Percentiles rank a stretch among this genome's conserved stretches.
These are phyloP conservation scores for Globia sparganii DNA, from an alignment of 2,888 invertebrate species.

Conservation along the genomic window DNA sequence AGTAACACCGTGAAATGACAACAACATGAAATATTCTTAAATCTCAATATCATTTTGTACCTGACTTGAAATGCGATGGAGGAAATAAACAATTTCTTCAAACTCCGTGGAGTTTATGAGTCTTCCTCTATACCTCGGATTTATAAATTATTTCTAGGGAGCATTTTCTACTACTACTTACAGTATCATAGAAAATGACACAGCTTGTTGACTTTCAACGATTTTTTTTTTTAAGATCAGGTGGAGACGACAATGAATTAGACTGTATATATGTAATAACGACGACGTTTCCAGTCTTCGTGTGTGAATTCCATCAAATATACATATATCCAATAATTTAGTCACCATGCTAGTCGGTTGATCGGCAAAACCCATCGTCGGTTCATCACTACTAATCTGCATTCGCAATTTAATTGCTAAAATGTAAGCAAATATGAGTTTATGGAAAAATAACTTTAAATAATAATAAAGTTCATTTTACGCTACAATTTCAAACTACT, in stretches of 20 bases:
- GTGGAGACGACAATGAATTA: neutral
- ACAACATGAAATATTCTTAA: slow-evolving; percentile 1
- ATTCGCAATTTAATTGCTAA: too few relatives aligned
- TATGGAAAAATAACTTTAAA: too few relatives aligned
- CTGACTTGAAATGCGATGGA: slow-evolving; percentile 12
- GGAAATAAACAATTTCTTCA: neutral
- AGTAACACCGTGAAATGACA: neutral
- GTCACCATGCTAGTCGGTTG: neutral
- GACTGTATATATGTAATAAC: neutral
- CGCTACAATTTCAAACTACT: too few relatives aligned
- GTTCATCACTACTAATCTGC: neutral
- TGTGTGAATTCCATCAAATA: neutral
- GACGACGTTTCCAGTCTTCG: neutral
- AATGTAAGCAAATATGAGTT: too few relatives aligned
- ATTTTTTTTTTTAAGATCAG: neutral
- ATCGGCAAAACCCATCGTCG: neutral
- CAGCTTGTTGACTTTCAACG: neutral
- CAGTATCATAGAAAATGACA: neutral
- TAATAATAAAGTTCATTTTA: too few relatives aligned
- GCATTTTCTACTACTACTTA: neutral
- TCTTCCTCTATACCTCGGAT: neutral
- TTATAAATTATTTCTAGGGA: neutral
- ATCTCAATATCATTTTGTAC: slow-evolving; percentile 15
- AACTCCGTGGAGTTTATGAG: neutral
- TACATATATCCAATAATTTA: neutral